These are phyloP conservation scores for Alca torda DNA, from an alignment of 2,797 vertebrate genomes.

Conservation along the genomic window DNA sequence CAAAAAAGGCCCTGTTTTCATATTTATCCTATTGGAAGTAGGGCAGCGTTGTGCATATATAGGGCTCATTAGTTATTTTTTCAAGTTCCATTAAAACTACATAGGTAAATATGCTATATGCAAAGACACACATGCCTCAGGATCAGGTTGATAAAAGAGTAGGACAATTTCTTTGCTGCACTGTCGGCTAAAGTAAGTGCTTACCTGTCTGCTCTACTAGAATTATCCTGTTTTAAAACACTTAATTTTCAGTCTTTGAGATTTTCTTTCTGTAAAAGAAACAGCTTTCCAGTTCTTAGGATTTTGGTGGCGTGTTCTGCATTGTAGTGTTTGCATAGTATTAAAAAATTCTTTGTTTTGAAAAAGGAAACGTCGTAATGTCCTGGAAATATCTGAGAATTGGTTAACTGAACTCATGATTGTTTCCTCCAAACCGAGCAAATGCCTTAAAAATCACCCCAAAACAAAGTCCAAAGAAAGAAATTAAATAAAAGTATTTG, in stretches of 20 bases:
- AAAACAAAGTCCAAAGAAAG: neutral
- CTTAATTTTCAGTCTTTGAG: neutral
- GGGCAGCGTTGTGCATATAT: neutral
- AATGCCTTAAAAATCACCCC: neutral
- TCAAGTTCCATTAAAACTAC: neutral
- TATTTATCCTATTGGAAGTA: neutral
- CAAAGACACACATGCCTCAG: neutral
- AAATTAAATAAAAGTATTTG: neutral
- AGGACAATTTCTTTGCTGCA: neutral
- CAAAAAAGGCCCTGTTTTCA: neutral
- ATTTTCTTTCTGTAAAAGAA: neutral
- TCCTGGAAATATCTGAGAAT: neutral
- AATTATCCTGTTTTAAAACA: neutral
- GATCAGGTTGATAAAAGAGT: neutral
- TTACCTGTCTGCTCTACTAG: neutral
- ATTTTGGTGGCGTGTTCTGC: neutral
- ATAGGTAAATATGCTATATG: neutral
- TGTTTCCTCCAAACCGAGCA: neutral
- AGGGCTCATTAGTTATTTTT: neutral
- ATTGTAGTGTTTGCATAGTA: neutral
- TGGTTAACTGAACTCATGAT: accelerated
- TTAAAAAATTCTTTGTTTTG: neutral
- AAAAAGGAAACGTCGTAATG: neutral
- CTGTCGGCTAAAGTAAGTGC: neutral
- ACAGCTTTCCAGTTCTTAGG: neutral